Conservation (phyloP, 2,113 vertebrate species). For the Indri indri region DNA sequence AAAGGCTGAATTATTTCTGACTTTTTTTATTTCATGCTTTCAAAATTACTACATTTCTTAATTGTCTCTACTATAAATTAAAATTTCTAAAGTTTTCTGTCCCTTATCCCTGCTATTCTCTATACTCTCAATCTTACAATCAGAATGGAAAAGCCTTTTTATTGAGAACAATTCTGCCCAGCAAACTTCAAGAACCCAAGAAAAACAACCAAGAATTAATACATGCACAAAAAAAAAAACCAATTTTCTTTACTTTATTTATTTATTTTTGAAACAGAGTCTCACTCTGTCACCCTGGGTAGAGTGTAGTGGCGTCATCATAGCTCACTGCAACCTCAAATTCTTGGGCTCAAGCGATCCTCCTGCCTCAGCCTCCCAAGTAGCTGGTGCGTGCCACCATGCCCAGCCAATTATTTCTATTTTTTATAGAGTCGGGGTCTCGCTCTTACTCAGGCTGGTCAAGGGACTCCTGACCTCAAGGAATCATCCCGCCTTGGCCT, state of each 20-base stretch:
- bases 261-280: too few relatives aligned
- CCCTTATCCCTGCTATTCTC: background rate
- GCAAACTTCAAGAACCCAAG: background rate
- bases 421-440: too few relatives aligned
- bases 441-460: too few relatives aligned
- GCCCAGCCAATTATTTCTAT: too few relatives aligned
- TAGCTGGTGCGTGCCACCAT: too few relatives aligned
- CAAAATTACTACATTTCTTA: conserved; percentile 18
- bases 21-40: background rate
- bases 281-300: too few relatives aligned
- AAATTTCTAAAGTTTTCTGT: conserved; percentile 24
- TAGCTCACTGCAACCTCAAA: too few relatives aligned
- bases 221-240: background rate
- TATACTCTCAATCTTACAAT: background rate
- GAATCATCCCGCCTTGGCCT: too few relatives aligned
- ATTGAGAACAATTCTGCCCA: background rate
- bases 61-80: background rate
- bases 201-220: background rate
- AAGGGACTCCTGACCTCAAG: too few relatives aligned
- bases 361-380: too few relatives aligned
- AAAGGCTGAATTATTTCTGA: background rate
- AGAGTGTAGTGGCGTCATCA: too few relatives aligned
- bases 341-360: too few relatives aligned
- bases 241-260: background rate
- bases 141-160: background rate